Evolutionary conservation across 2,888 invertebrate genomes (phyloP), one percentile per base, ranked within the genome.

Genomic region (Lasioglossum lativentre): DNA sequence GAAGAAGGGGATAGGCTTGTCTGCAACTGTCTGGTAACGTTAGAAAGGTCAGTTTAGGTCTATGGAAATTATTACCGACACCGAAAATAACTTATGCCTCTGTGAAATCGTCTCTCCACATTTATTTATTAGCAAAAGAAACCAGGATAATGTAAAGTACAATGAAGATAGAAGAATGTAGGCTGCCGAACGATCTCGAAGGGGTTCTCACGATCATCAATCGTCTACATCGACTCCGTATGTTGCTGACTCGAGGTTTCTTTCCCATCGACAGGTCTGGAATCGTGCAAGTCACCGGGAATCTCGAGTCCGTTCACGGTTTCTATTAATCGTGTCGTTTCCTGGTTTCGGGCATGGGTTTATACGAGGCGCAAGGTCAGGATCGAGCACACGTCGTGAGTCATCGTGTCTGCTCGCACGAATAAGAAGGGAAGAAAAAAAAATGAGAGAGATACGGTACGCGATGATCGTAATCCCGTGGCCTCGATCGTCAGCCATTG

Each of bases 401-500:
- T 68, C 68, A 68, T 68, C 68, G 68, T n/a, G 34, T 34, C 34
- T 38, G 40, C 68, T 68, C 38, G 68, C 5, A 38, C 38, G 34
- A 4, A 38, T 23, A n/a, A 10, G 3, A 34, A 63, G 2, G 34
- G 8, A n/a, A 34, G 2, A n/a, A 14, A 27, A 63, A 30, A 30
- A 5, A 16, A 66, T 2, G 19, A n/a, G 23, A n/a, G 23, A 40
- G n/a, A 68, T 12, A 40, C 66, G 34, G 38, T 68, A 68, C 63
- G 40, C 23, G 34, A 40, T 12, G 40, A 38, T 38, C 38, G 34
- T 40, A 68, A 38, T 68, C 23, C 34, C 38, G 40, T 38, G 68
- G 40, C 68, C 66, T 66, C 66, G 66, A 66, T 66, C 34, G 34
- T 30, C 66, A 34, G 66, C 66, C 66, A 34, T 66, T 66, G 66